Evolutionary conservation across 2,888 invertebrate genomes (phyloP).

Genomic region (Mechanitis mazaeus): DNA sequence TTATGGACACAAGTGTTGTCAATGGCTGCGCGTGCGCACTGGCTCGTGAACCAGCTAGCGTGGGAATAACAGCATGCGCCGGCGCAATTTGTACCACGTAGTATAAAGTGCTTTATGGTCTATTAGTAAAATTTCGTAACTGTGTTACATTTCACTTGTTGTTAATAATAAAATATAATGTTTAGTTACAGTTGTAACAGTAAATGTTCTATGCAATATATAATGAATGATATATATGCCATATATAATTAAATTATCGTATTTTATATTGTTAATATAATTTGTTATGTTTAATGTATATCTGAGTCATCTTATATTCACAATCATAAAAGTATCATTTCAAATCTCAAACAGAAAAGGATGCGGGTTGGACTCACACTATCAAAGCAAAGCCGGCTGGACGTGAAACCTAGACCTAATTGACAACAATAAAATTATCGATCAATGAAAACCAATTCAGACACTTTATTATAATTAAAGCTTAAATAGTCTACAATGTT

Average conservation of each 20-base stretch:
- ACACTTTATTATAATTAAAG: conserved; percentile 7
- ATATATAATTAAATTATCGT: no score
- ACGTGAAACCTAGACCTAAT: conserved; percentile 41
- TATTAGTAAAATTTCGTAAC: conserved; percentile 21
- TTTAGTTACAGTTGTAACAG: no score
- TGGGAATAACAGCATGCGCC: conserved; percentile 58
- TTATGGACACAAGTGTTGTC: conserved; percentile 35
- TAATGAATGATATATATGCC: no score
- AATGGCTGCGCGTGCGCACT: conserved; percentile 51
- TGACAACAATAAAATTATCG: conserved; percentile 51
- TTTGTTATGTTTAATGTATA: neutral
- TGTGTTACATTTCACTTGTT: neutral
- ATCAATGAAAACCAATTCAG: conserved; percentile 42
- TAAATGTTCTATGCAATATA: no score
- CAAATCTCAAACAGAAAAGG: conserved; percentile 58
- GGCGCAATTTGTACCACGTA: conserved; percentile 19
- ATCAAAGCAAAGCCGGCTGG: conserved; percentile 33
- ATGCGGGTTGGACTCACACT: conserved; percentile 52
- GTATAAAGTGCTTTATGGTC: conserved; percentile 24
- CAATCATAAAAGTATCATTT: conserved; percentile 38
- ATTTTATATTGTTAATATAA: no score
- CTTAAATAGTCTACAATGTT: conserved; percentile 2
- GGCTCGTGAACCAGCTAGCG: conserved; percentile 64
- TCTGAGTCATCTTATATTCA: conserved; percentile 37
- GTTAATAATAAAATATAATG: neutral